These are phyloP conservation scores for Sparidentex hasta DNA, from an alignment of 2,797 vertebrate species.

Conservation along the genomic window DNA sequence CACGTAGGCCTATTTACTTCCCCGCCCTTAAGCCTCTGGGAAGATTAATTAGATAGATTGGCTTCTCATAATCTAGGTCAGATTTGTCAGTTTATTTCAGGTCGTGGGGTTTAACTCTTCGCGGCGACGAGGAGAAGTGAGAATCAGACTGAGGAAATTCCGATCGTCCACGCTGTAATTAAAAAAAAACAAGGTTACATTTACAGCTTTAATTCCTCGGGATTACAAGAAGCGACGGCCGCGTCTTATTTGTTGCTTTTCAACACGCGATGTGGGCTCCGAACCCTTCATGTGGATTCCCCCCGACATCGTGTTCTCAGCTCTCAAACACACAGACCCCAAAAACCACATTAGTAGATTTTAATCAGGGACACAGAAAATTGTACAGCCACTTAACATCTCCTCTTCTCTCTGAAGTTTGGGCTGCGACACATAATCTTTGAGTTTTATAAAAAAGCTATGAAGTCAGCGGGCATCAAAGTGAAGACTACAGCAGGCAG, in stretches of 20 bases:
- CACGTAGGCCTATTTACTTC: slow-evolving; percentile 54
- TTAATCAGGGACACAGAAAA: slow-evolving; percentile 67
- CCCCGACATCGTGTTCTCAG: slow-evolving; percentile 45
- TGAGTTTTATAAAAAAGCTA: slow-evolving; percentile 20
- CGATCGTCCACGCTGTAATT: slow-evolving; percentile 25
- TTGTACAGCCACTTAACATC: slow-evolving; percentile 43
- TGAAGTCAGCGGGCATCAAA: slow-evolving; percentile 15
- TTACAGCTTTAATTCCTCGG: slow-evolving; percentile 1
- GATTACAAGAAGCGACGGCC: slow-evolving; percentile 42
- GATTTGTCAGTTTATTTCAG: slow-evolving; percentile 62
- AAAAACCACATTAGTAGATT: slow-evolving; percentile 77
- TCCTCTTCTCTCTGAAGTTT: slow-evolving; percentile 32
- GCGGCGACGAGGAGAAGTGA: not conserved
- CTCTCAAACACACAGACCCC: slow-evolving; percentile 51
- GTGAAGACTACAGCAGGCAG: not conserved
- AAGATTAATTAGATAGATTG: slow-evolving; percentile 67
- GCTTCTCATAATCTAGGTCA: slow-evolving; percentile 49
- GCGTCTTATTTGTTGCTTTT: slow-evolving; percentile 67
- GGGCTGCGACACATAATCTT: slow-evolving; percentile 34
- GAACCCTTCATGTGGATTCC: slow-evolving; percentile 70
- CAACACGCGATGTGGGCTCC: slow-evolving; percentile 49
- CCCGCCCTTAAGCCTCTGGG: slow-evolving; percentile 49
- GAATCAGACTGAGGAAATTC: not conserved
- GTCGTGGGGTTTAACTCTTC: slow-evolving; percentile 39
- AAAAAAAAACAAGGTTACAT: slow-evolving; percentile 32